Evolutionary conservation across 1,140 invertebrate genomes (phyloP).

Genomic region (Manduca sexta): DNA sequence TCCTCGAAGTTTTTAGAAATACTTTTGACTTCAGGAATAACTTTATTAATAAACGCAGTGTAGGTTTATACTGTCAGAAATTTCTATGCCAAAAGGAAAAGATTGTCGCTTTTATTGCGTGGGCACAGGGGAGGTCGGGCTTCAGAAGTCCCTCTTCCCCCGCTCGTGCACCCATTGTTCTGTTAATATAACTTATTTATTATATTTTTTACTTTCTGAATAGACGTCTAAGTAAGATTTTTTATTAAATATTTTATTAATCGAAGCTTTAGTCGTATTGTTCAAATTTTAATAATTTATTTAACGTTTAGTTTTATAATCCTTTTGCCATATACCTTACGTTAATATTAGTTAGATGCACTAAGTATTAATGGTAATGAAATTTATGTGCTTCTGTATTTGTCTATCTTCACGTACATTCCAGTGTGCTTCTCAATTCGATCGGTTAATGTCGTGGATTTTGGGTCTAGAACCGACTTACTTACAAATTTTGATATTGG

Average conservation of each 20-base stretch:
- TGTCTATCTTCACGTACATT: conserved; percentile 1
- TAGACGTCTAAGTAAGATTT: neutral
- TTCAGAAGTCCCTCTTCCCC: too few relatives aligned
- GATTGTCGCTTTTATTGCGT: too few relatives aligned
- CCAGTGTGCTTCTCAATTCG: conserved; percentile 4
- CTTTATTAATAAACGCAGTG: too few relatives aligned
- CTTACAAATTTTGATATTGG: too few relatives aligned
- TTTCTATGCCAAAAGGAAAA: too few relatives aligned
- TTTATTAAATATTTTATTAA: neutral
- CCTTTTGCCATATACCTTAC: neutral
- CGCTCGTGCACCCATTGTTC: too few relatives aligned
- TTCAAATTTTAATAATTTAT: neutral
- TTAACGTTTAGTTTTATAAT: neutral
- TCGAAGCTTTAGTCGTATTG: neutral
- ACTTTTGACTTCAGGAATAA: too few relatives aligned
- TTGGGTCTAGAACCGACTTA: too few relatives aligned
- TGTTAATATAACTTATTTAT: too few relatives aligned
- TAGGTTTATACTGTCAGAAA: too few relatives aligned
- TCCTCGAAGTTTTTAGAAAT: too few relatives aligned
- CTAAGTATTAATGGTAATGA: neutral
- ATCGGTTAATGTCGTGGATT: neutral
- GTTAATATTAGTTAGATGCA: neutral
- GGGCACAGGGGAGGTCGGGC: too few relatives aligned
- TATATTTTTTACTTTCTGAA: neutral
- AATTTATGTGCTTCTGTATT: neutral